Evolutionary conservation across 2,113 vertebrate species (phyloP), one percentile per base, ranked within the genome.

Genomic region (Alces alces): DNA sequence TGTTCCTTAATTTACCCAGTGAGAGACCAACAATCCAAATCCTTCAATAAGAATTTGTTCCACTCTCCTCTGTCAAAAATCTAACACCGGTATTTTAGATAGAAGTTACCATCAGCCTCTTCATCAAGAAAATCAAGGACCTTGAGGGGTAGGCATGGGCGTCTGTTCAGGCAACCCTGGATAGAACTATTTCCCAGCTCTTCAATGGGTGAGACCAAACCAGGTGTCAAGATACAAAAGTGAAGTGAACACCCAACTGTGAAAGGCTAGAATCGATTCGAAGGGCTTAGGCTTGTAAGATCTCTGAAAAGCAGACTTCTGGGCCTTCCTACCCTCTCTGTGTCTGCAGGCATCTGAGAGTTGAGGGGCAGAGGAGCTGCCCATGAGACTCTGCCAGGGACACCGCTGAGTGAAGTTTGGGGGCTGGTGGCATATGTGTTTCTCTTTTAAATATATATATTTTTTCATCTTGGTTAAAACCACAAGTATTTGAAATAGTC

Each of bases 401-500:
- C 45, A 23, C 33, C 54, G 15, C 16, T 76, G 78, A 73, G 80
- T 11, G 45, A 57, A 87, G 50, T 58, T 25, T n/a, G 2, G 55
- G 84, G 73, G 39, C 55, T 64, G 60, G 66, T 85, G 89, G 64
- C 23, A 0, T 94, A 76, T 93, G 66, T 30, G 21, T 92, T 98
- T 97, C 83, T 76, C 25, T 93, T 96, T n/a, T 83, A 91, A 91
- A 96, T 91, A 87, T 30, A 76, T 86, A 43, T 57, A 83, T 80
- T 86, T 82, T 76, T 57, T 86, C 58, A 39, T 97, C 33, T 52
- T 50, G 92, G 91, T 54, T 97, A 97, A 98, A 97, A 96, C 88
- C 80, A 92, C 93, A 98, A 96, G 73, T 87, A 97, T 98, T 98
- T 98, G 61, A 91, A 98, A 96, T 60, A 33, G 86, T 97, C 78